These are phyloP conservation scores for Myotis daubentonii DNA, from an alignment of 2,797 vertebrate genomes.

Conservation along the genomic window DNA sequence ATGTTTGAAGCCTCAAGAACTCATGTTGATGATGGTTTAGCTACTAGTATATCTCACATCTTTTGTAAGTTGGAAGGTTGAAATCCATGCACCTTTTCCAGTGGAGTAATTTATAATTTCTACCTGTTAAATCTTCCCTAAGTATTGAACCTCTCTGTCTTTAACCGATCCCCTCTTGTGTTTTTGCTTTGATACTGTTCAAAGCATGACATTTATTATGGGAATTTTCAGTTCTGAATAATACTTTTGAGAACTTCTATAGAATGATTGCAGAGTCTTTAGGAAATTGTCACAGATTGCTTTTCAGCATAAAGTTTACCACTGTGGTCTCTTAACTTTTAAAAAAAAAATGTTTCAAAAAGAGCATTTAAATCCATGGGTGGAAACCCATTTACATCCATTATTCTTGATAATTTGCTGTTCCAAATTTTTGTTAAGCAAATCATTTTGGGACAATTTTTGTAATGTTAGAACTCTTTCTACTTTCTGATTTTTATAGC, in stretches of 20 bases:
- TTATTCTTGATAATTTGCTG: slow-evolving; percentile 50
- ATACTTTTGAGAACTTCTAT: slow-evolving; percentile 53
- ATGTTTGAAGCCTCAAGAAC: background rate
- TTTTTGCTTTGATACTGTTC: slow-evolving; percentile 55
- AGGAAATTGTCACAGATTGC: slow-evolving; percentile 51
- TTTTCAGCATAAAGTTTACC: slow-evolving; percentile 56
- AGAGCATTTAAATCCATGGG: slow-evolving; percentile 4
- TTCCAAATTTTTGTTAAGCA: slow-evolving; percentile 48
- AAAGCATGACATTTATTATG: slow-evolving; percentile 54
- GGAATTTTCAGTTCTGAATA: slow-evolving; percentile 53
- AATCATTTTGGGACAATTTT: slow-evolving; percentile 14
- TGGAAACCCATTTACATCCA: slow-evolving; percentile 33
- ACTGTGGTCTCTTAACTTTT: slow-evolving; percentile 53
- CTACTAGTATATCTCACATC: background rate
- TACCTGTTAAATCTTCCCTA: slow-evolving; percentile 30
- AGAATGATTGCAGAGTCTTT: slow-evolving; percentile 37
- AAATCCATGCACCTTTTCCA: slow-evolving; percentile 5
- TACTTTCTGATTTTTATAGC: slow-evolving; percentile 32
- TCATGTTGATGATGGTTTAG: background rate
- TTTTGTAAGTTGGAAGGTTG: slow-evolving; percentile 32
- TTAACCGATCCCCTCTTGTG: background rate
- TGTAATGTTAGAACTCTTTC: background rate
- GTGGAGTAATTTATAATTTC: slow-evolving; percentile 30
- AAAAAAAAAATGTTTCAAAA: slow-evolving; percentile 56
- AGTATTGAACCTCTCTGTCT: background rate